Percentiles rank a stretch among this genome's conserved stretches.
phyloP scores from a whole-genome alignment of 2,888 invertebrate genomes.

The Erpobdella octoculata region DNA sequence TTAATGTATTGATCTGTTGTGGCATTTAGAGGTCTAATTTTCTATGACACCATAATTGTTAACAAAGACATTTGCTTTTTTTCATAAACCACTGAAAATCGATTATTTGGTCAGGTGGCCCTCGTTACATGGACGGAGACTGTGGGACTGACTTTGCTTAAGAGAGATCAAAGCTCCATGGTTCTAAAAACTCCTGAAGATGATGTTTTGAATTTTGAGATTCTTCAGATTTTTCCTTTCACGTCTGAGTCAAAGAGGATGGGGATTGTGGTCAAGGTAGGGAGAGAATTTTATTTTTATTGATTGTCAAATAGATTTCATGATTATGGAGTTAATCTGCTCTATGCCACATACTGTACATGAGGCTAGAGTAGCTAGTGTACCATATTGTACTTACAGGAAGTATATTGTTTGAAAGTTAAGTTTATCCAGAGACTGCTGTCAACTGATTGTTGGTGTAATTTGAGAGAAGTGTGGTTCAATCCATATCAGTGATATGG shows the following conservation, averaged over 20 bases:
- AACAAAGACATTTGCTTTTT: neutral
- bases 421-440: no score
- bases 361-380: no score
- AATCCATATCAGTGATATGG: no score
- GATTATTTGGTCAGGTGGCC: slow-evolving; percentile 56
- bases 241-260: slow-evolving; percentile 69
- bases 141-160: slow-evolving; percentile 61
- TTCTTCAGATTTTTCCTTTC: slow-evolving; percentile 64
- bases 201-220: slow-evolving; percentile 53
- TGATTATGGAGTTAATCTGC: neutral
- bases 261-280: slow-evolving; percentile 67
- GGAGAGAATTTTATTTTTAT: neutral
- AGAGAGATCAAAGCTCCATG: slow-evolving; percentile 58
- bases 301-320: neutral
- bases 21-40: neutral
- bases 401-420: no score
- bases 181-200: slow-evolving; percentile 55
- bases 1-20: neutral
- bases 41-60: neutral
- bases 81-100: neutral
- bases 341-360: no score
- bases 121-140: slow-evolving; percentile 68
- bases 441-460: no score
- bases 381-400: no score
- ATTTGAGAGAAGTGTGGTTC: no score